phyloP scores from a whole-genome alignment of 2,888 invertebrate genomes.

The Trimorus sp. region DNA sequence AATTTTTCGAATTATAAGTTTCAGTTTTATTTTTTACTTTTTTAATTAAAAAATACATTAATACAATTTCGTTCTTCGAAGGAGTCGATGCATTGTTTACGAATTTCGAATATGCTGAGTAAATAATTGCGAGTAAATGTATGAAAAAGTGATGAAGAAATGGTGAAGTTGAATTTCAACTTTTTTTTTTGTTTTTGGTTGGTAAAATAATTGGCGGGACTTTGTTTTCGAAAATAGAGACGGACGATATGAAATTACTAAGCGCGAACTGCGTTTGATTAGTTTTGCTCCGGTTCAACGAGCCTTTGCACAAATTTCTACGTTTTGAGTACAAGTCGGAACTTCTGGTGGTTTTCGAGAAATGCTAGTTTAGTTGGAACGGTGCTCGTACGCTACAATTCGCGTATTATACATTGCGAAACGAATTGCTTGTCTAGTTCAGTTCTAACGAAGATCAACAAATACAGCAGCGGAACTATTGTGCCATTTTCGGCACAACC shows the following conservation, averaged over 20 bases:
- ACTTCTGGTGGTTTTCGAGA: conserved; percentile 27
- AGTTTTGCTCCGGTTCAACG: conserved; percentile 19
- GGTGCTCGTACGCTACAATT: conserved; percentile 5
- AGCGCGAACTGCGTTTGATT: conserved; percentile 2
- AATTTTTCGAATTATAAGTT: too few species aligned
- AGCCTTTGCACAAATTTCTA: conserved; percentile 25
- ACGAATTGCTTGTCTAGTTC: not conserved
- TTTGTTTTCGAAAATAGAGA: too few species aligned
- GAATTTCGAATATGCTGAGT: too few species aligned
- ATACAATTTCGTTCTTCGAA: too few species aligned
- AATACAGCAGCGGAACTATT: not conserved
- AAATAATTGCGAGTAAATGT: too few species aligned
- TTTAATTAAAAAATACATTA: too few species aligned
- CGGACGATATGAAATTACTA: not conserved
- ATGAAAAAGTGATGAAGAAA: too few species aligned
- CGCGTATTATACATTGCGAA: not conserved
- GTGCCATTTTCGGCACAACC: not conserved
- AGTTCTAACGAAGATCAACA: not conserved
- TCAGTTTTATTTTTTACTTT: too few species aligned
- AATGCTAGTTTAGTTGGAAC: conserved; percentile 10
- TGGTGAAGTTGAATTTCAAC: too few species aligned
- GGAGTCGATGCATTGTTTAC: too few species aligned
- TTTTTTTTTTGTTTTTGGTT: too few species aligned
- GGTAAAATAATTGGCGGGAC: too few species aligned
- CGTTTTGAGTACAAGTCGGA: conserved; percentile 10